Evolutionary conservation across 2,113 vertebrate genomes (phyloP), one percentile per base, ranked within the genome.

Genomic region (Tragulus kanchil): DNA sequence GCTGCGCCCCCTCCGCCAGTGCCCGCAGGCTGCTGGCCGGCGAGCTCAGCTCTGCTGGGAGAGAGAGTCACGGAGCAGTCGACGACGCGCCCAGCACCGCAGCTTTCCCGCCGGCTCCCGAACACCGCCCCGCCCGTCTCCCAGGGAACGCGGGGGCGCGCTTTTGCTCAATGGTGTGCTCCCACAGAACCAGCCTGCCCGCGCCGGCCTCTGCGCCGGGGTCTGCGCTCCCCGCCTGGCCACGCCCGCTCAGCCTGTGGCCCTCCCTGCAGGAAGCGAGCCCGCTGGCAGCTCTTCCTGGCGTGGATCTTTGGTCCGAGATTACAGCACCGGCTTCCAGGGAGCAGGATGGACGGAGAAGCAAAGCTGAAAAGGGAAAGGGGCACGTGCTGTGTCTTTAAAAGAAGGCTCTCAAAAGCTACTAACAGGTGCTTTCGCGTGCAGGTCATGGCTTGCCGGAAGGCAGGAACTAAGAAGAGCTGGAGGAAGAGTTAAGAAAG

Each of bases 351-450:
- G 8, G 42, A 90, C 31, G 56, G 79, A 56, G 50, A 73, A 52
- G 71, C 6, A 86, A 77, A 78, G 8, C 58, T 31, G 81, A 81
- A 79, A 79, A 65, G 4, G 42, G 61, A 61, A 93, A 71, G 21
- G 2, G 45, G 3, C 5, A 31, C 50, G 16, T 75, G n/a, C 17
- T n/a, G 7, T 15, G 16, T 52, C 4, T 79, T 67, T 75, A 25
- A 95, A 94, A 77, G 48, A 85, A 85, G 5, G 11, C 23, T 75
- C 52, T 82, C 62, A 77, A 26, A 81, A 86, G 85, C n/a, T 94
- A 59, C 61, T 87, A 48, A 82, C 67, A 5, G n/a, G 67, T 90
- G 59, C 28, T 73, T 88, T 83, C 58, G 16, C 31, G 84, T 61
- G 61, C 10, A 26, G 64, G 45, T 61, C 11, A 25, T 81, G 58